These are phyloP conservation scores for Drosophila siamana DNA, from an alignment of 2,888 invertebrate species.

Conservation along the genomic window DNA sequence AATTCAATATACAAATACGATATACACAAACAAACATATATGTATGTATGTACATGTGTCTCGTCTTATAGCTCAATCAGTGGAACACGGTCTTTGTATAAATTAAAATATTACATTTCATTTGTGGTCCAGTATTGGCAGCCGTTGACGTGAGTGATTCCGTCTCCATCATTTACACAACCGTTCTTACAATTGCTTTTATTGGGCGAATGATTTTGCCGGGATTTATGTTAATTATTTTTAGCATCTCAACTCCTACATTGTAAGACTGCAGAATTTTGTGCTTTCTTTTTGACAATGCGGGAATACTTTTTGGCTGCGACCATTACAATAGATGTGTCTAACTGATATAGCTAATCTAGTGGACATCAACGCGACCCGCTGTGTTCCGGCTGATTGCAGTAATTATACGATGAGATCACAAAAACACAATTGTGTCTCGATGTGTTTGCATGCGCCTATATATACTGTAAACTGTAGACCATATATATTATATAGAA, in stretches of 20 bases:
- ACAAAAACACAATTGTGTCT: constrained; percentile 22
- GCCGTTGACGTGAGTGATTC: constrained; percentile 6
- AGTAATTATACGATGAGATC: constrained; percentile 50
- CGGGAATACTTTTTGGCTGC: neutral
- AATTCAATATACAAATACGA: constrained; percentile 3
- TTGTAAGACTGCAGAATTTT: neutral
- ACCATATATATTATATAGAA: constrained; percentile 1
- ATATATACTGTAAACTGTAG: constrained; percentile 1
- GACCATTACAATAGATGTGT: neutral
- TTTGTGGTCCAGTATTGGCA: neutral
- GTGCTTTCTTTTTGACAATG: neutral
- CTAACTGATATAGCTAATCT: constrained; percentile 1
- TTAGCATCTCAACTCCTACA: neutral
- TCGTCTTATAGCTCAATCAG: constrained; percentile 13
- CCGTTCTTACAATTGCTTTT: neutral
- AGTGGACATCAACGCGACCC: constrained; percentile 8
- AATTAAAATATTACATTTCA: constrained; percentile 14
- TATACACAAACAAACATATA: neutral
- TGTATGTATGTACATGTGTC: neutral
- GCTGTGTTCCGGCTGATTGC: constrained; percentile 39
- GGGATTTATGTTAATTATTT: neutral
- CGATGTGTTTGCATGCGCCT: neutral
- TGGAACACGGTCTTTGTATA: constrained; percentile 14
- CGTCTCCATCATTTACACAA: neutral
- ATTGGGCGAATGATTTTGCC: neutral